Percentiles rank a stretch among this genome's conserved stretches.
phyloP scores from a whole-genome alignment of 1,140 invertebrate species.

The Cepaea nemoralis region DNA sequence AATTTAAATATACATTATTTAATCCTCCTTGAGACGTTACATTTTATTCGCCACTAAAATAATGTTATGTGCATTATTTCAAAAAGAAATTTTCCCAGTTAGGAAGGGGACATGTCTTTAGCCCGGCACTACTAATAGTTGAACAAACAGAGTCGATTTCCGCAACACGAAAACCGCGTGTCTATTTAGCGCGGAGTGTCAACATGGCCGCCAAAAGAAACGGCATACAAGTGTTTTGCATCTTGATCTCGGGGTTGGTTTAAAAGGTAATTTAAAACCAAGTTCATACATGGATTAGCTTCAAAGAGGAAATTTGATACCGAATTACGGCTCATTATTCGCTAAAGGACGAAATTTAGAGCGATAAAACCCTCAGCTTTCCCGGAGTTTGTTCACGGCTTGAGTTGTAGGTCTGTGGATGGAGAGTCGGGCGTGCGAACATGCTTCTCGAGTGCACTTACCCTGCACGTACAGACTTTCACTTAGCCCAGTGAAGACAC shows the following conservation, averaged over 20 bases:
- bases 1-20: not conserved
- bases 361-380: not conserved
- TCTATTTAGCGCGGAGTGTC: constrained; percentile 3
- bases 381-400: no score
- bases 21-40: not conserved
- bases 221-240: not conserved
- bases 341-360: not conserved
- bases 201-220: not conserved
- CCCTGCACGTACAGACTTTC: no score
- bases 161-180: not conserved
- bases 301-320: not conserved
- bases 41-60: not conserved
- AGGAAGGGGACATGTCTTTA: not conserved
- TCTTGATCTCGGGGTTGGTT: not conserved
- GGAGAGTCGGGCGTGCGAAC: no score
- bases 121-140: not conserved
- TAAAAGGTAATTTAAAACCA: not conserved
- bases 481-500: no score
- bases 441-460: no score
- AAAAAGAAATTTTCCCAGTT: not conserved
- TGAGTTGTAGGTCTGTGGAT: no score
- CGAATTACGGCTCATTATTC: not conserved
- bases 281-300: not conserved
- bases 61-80: not conserved
- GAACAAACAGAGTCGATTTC: not conserved